Base-by-base conservation (phyloP, 2,888 invertebrate genomes). In the Notocelia uddmanniana region DNA sequence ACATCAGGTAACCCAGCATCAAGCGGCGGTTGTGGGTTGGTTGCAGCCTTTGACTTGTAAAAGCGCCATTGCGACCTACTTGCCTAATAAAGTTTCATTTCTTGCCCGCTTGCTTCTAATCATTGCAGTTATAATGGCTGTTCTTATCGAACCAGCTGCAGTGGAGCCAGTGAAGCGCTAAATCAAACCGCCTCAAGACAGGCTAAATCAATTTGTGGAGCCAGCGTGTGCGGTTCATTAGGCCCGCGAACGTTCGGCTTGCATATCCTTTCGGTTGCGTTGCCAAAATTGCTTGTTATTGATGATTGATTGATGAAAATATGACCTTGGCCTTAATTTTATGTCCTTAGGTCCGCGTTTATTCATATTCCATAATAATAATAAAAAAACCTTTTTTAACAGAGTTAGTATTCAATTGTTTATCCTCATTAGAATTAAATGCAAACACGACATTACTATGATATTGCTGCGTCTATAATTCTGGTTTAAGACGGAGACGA, bases 111-210 rank as follows among this genome's bases (percentile, higher is more conserved):
- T 15, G 41, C 41, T 41, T 41, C 15, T 41, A 41, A 41, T 41
- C 13, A 41, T 41, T 15, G 41, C 41, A 13, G 41, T 8, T 41
- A 41, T 15, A 41, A 41, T 15, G 15, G 31, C 41, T 66, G 66
- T 41, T 41, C 34, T 54, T 55, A 54, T 21, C 31, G 31, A 5
- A 15, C 34, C 11, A 34, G 5, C 18, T 15, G 48, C 48, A n/a
- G n/a, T 21, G 15, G 19, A 18, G 15, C 13, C 15, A 26, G 10
- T 9, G 31, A 13, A 45, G 45, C 67, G 57, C 57, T 48, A 48
- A 64, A 52, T 57, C 45, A 31, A 67, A 45, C 45, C 62, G 45
- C 57, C 60, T 45, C 45, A 60, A 45, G 60, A 18, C 66, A n/a
- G 19, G 57, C 45, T 67, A 67, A 66, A 31, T 31, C 67, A 15